phyloP scores from a whole-genome alignment of 92 coral and sea anemone genomes.

The Zoanthus solanderi region DNA sequence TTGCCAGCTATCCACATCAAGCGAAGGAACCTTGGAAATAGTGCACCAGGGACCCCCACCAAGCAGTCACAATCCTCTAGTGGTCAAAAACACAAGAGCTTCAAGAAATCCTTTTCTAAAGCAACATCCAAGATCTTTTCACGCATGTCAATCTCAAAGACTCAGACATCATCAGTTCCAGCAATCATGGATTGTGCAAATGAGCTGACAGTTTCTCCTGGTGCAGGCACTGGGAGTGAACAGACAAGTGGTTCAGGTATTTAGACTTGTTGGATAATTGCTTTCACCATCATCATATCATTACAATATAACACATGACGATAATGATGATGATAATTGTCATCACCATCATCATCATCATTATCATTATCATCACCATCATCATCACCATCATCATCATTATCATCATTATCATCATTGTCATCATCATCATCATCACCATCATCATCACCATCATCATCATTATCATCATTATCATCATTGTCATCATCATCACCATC shows the following conservation, averaged over 20 bases:
- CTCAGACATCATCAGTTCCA: slow-evolving; percentile 20
- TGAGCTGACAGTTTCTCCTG: slow-evolving; percentile 66
- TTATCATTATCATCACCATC: not conserved
- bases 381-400: not conserved
- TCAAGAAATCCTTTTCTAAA: slow-evolving; percentile 86
- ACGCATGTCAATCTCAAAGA: slow-evolving; percentile 75
- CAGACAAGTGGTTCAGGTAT: slow-evolving; percentile 68
- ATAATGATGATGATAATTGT: not conserved
- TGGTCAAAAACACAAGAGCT: slow-evolving; percentile 81
- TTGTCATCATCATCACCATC: not conserved
- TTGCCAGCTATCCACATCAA: slow-evolving; percentile 88
- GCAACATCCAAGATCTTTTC: slow-evolving; percentile 93
- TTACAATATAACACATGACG: too few relatives aligned
- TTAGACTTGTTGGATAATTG: not conserved
- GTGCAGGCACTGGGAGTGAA: slow-evolving; percentile 85
- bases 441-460: not conserved
- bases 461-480: not conserved
- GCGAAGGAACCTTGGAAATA: slow-evolving; percentile 54
- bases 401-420: not conserved
- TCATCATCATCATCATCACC: not conserved
- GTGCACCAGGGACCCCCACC: slow-evolving; percentile 65
- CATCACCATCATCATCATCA: not conserved
- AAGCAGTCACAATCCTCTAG: slow-evolving; percentile 76
- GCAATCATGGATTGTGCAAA: slow-evolving; percentile 56
- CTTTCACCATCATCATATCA: not conserved